Evolutionary conservation across 2,888 invertebrate genomes (phyloP).

Genomic region (Carcina quercana): DNA sequence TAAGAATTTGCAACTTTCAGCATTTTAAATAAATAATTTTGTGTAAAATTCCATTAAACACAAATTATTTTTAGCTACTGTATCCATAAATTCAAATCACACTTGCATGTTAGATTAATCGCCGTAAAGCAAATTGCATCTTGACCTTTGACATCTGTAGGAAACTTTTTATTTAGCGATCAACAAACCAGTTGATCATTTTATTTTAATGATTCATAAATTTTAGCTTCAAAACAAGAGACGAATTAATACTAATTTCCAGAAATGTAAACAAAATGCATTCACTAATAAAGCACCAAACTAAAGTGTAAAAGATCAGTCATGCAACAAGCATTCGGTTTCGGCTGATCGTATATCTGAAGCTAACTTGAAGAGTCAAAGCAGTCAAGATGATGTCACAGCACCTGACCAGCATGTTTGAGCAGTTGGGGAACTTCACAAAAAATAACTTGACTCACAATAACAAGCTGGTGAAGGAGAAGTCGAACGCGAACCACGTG

Average conservation of each 20-base stretch:
- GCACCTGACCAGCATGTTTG: conserved; percentile 66
- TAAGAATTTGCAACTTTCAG: too few species aligned
- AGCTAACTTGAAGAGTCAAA: conserved; percentile 9
- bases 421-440: conserved; percentile 68
- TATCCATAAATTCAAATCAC: too few species aligned
- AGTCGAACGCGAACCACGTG: conserved; percentile 55
- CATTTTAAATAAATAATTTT: too few species aligned
- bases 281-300: conserved; percentile 1
- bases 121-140: too few species aligned
- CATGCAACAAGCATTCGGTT: conserved; percentile 43
- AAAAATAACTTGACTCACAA: conserved; percentile 64
- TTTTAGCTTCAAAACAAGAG: conserved; percentile 17
- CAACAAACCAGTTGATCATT: too few species aligned
- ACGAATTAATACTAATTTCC: conserved; percentile 31
- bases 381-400: conserved; percentile 61
- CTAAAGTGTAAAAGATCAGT: conserved; percentile 12
- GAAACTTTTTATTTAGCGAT: too few species aligned
- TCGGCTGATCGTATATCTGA: conserved; percentile 30
- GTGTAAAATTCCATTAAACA: too few species aligned
- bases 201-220: too few species aligned
- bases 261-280: conserved; percentile 3
- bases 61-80: too few species aligned
- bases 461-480: conserved; percentile 55
- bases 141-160: too few species aligned
- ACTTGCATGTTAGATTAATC: too few species aligned